A percentile compares a stretch with the other conserved stretches of the same genome.
Evolutionary conservation across 2,113 vertebrate genomes (phyloP).

Genomic region (Puffinus mauretanicus): DNA sequence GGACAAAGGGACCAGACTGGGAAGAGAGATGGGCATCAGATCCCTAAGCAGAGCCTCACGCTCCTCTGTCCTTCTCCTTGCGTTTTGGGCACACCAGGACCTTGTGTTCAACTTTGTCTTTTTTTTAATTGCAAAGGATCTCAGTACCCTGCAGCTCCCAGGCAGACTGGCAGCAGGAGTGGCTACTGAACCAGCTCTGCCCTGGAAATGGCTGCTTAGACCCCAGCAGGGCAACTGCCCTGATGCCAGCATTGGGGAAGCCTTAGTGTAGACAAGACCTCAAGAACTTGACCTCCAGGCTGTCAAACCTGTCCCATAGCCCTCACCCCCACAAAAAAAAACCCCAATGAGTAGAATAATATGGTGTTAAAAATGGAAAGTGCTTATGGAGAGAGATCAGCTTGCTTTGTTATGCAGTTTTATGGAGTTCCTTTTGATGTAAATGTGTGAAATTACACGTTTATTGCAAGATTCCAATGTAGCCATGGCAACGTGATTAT

Average conservation of each 20-base stretch:
- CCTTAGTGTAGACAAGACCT: not conserved
- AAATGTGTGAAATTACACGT: constrained; percentile 63
- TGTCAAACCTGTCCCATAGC: not conserved
- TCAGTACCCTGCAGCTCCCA: not conserved
- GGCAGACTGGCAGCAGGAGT: not conserved
- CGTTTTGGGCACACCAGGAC: not conserved
- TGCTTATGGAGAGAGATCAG: not conserved
- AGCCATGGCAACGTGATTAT: constrained; percentile 48
- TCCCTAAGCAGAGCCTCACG: not conserved
- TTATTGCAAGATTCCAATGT: constrained; percentile 28
- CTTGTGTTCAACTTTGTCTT: not conserved
- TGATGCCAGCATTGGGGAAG: not conserved
- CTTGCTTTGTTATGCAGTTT: not conserved
- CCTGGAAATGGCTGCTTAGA: not conserved
- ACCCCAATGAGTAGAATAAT: not conserved
- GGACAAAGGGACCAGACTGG: not conserved
- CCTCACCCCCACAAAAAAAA: not conserved
- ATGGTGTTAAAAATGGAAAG: not conserved
- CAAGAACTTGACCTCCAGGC: not conserved
- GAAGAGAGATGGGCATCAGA: not conserved
- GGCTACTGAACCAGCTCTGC: not conserved
- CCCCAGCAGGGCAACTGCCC: not conserved
- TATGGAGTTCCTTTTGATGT: constrained; percentile 49
- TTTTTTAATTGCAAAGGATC: not conserved
- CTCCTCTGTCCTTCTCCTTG: not conserved